Conservation (phyloP, 23 tunicate species). For the Pegea sp. region DNA sequence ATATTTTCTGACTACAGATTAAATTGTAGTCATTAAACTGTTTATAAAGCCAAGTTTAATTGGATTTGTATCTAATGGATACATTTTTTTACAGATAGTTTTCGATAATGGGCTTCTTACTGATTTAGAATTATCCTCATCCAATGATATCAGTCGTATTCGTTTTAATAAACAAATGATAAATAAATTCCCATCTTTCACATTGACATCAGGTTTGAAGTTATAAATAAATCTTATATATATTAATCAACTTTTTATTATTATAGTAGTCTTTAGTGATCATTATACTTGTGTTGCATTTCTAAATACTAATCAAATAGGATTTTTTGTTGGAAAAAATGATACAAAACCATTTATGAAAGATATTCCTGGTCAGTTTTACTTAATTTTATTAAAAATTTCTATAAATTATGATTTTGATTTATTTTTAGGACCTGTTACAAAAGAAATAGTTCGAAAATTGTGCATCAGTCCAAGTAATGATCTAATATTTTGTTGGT, state of each 20-base stretch:
- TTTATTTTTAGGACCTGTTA: slow-evolving; percentile 12
- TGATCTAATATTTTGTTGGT: slow-evolving; percentile 64
- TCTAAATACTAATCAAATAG: slow-evolving; percentile 12
- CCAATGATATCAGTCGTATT: slow-evolving; percentile 25
- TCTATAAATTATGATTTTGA: background rate
- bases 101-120: slow-evolving; percentile 37
- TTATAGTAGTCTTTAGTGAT: slow-evolving; percentile 13
- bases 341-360: slow-evolving; percentile 10
- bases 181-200: too few species aligned
- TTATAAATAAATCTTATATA: too few species aligned
- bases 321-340: slow-evolving; percentile 14
- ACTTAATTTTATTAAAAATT: background rate
- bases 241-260: too few species aligned
- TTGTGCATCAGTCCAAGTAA: slow-evolving; percentile 27
- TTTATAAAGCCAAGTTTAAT: too few species aligned
- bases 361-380: slow-evolving; percentile 43
- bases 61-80: background rate
- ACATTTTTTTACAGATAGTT: slow-evolving; percentile 10
- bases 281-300: slow-evolving; percentile 36
- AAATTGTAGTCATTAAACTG: too few species aligned
- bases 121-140: slow-evolving; percentile 3
- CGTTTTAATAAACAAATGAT: slow-evolving; percentile 40
- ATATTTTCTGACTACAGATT: too few species aligned
- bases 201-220: too few species aligned
- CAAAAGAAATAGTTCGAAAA: slow-evolving; percentile 11